Conservation (phyloP, 2,113 vertebrate species). For the Apteryx owenii region DNA sequence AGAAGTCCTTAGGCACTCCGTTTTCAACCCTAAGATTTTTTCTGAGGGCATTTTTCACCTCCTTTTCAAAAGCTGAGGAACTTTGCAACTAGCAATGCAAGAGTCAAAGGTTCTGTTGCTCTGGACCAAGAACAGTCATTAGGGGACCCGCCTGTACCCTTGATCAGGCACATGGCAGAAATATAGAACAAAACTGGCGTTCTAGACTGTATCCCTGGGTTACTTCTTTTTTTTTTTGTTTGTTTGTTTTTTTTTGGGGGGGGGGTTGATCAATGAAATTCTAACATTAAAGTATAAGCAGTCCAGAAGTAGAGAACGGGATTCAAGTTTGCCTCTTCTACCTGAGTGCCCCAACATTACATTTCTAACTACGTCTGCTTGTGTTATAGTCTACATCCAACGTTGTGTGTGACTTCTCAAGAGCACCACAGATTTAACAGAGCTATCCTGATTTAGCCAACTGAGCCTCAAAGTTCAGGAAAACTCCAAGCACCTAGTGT, state of each 20-base stretch:
- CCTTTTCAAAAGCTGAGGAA: background rate
- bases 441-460: background rate
- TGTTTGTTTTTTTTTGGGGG: too few species aligned
- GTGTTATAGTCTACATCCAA: background rate
- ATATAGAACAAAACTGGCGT: accelerated
- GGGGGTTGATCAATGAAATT: background rate
- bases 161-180: background rate
- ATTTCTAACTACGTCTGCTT: background rate
- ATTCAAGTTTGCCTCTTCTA: background rate
- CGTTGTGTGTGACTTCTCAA: background rate
- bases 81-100: background rate
- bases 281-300: background rate
- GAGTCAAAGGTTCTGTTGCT: background rate
- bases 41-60: background rate
- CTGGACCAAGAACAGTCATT: background rate
- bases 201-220: accelerated
- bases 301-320: background rate
- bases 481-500: background rate
- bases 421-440: background rate
- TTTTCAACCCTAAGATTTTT: background rate
- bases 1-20: too few species aligned
- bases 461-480: background rate
- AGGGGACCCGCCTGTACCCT: background rate
- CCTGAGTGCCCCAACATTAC: background rate
- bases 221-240: background rate